phyloP scores from a whole-genome alignment of 2,888 invertebrate genomes.

The Eulithis prunata region DNA sequence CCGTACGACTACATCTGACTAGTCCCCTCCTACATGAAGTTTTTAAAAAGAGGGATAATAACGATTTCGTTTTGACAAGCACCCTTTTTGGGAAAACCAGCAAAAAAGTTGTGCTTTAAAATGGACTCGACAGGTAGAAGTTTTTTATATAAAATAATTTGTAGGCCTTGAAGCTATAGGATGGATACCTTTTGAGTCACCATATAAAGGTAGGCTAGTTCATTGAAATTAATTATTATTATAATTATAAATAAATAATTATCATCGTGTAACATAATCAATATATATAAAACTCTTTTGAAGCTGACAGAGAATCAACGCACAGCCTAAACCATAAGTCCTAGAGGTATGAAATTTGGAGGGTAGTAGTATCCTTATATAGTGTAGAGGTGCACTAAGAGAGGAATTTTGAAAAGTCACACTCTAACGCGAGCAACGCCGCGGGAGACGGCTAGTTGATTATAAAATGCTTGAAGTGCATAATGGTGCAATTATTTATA shows the following conservation, averaged over 20 bases:
- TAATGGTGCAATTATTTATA: constrained; percentile 10
- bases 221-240: not conserved
- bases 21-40: too few species aligned
- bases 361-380: too few species aligned
- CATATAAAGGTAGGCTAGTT: not conserved
- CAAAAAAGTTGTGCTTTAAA: not conserved
- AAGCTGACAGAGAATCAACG: too few species aligned
- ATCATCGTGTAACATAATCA: constrained; percentile 5
- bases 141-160: not conserved
- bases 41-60: not conserved
- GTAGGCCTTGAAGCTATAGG: not conserved
- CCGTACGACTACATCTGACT: too few species aligned
- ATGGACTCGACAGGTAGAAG: not conserved
- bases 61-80: not conserved
- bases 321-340: too few species aligned
- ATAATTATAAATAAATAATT: constrained; percentile 2
- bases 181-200: not conserved
- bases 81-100: not conserved
- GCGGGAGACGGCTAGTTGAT: too few species aligned
- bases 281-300: too few species aligned
- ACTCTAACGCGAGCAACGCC: too few species aligned
- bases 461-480: constrained; percentile 2
- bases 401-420: too few species aligned
- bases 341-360: too few species aligned
- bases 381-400: too few species aligned